phyloP scores from a whole-genome alignment of 1,140 invertebrate genomes.

The Saccostrea glomerata region DNA sequence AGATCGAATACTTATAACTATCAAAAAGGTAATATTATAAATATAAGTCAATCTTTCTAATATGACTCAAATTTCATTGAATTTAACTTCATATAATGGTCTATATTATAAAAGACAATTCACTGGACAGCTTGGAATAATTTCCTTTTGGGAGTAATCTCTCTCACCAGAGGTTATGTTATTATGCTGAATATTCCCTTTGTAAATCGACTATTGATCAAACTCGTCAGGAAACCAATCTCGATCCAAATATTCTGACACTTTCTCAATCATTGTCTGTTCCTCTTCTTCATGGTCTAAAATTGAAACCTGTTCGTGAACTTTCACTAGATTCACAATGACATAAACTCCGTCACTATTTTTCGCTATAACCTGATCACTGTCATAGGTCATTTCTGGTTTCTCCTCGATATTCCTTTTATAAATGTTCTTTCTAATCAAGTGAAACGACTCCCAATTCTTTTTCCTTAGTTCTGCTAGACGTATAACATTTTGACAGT shows the following conservation, averaged over 20 bases:
- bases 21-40: too few relatives aligned
- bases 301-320: not conserved
- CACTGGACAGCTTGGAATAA: too few relatives aligned
- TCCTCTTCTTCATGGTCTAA: not conserved
- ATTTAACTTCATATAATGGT: too few relatives aligned
- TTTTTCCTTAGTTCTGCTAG: slow-evolving; percentile 33
- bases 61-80: too few relatives aligned
- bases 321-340: not conserved
- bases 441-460: slow-evolving; percentile 18
- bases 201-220: too few relatives aligned
- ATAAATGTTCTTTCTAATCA: slow-evolving; percentile 9
- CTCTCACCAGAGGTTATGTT: too few relatives aligned
- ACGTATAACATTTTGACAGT: slow-evolving; percentile 5
- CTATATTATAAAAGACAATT: too few relatives aligned
- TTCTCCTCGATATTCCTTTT: not conserved
- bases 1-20: too few relatives aligned
- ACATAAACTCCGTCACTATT: not conserved
- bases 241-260: not conserved
- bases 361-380: slow-evolving; percentile 36
- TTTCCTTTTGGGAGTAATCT: too few relatives aligned
- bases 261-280: not conserved
- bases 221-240: not conserved
- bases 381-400: not conserved
- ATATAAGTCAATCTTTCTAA: too few relatives aligned
- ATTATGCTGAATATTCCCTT: too few relatives aligned